Evolutionary conservation across 1,140 invertebrate genomes (phyloP), one percentile per base, ranked within the genome.

Genomic region (Hypsibius dujardini): DNA sequence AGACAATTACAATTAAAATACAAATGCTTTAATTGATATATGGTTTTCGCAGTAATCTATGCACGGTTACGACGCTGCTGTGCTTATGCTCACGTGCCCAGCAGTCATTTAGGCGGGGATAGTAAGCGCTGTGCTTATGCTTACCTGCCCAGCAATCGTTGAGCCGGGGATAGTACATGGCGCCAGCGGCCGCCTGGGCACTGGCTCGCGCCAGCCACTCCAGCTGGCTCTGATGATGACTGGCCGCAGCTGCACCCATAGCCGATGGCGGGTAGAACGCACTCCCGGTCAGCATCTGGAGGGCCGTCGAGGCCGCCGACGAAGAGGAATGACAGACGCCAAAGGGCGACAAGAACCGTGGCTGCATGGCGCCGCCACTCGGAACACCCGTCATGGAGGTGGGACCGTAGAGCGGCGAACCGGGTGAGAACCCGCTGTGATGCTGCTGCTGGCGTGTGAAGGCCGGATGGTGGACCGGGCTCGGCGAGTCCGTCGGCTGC

Each of bases 201-300:
- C n/a, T n/a, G 62, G 62, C 62, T 42, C 62, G 12, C 12, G 62
- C 62, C 42, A 67, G 62, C 62, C 62, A 67, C 62, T 67, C 62
- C 62, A 67, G 62, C 42, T 67, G 62, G 3, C 45, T 7, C 7
- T 7, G 62, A 14, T 7, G 7, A 42, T n/a, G n/a, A n/a, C n/a
- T n/a, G n/a, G n/a, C n/a, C n/a, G n/a, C n/a, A n/a, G n/a, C n/a
- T n/a, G 3, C 7, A 42, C 42, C 7, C 12, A 3, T 3, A 12
- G 45, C 45, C 7, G 7, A 3, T 42, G 62, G 62, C 3, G 7
- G 12, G 42, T 67, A 67, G 42, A 67, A 67, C 62, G 62, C 62
- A 42, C 62, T 67, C 3, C 62, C 62, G 3, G 62, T 42, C 62
- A 67, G 42, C 62, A 67, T 67, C 62, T 67, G 62, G 3, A 67